Percentiles rank a stretch among this genome's conserved stretches.
Conservation (phyloP, 2,888 invertebrate species). For the Leucozona laternaria region DNA sequence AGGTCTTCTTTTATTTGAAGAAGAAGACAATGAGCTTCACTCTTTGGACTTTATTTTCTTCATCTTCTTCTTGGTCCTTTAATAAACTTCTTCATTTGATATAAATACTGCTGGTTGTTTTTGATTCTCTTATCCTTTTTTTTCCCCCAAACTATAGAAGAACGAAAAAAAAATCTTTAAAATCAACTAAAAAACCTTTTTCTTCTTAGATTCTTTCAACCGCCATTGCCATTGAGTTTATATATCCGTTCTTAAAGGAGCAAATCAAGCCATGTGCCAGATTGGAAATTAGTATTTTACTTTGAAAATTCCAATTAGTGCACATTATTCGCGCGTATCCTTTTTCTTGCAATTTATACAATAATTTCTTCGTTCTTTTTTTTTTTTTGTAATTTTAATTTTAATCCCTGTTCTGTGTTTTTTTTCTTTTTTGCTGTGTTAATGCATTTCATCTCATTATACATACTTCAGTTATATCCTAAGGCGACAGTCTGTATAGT, state of each 20-base stretch:
- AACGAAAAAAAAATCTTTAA: slow-evolving; percentile 8
- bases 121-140: slow-evolving; percentile 11
- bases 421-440: slow-evolving; percentile 18
- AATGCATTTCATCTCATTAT: slow-evolving; percentile 72
- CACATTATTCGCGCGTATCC: slow-evolving; percentile 67
- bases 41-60: slow-evolving; percentile 6
- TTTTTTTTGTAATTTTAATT: slow-evolving; percentile 2
- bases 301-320: slow-evolving; percentile 68
- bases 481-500: slow-evolving; percentile 71
- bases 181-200: not conserved
- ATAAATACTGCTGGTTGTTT: slow-evolving; percentile 13
- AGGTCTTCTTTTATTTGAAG: slow-evolving; percentile 12
- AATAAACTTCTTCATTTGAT: slow-evolving; percentile 30
- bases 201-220: not conserved
- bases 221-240: slow-evolving; percentile 1
- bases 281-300: slow-evolving; percentile 65
- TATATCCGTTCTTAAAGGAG: slow-evolving; percentile 32
- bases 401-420: slow-evolving; percentile 4
- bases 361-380: slow-evolving; percentile 3
- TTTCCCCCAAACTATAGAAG: not conserved
- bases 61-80: slow-evolving; percentile 12
- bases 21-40: slow-evolving; percentile 22
- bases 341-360: slow-evolving; percentile 45
- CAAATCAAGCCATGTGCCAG: slow-evolving; percentile 48
- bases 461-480: slow-evolving; percentile 66